A percentile compares a stretch with the other conserved stretches of the same genome.
These are phyloP conservation scores for Piprites chloris DNA, from an alignment of 2,113 vertebrate genomes.

Conservation along the genomic window DNA sequence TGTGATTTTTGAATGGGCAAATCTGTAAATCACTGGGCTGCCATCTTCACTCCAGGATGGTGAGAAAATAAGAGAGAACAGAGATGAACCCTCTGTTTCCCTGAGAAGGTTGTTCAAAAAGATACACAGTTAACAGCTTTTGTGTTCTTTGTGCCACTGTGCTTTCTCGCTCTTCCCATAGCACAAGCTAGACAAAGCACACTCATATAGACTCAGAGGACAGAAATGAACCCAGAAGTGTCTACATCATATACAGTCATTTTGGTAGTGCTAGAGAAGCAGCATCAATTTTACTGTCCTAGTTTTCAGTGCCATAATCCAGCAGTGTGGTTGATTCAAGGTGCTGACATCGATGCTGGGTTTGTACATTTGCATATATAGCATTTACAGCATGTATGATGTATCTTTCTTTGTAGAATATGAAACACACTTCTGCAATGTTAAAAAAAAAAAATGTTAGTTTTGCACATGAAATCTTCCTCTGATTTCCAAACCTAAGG, in stretches of 20 bases:
- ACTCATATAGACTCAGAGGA: background rate
- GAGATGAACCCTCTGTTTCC: background rate
- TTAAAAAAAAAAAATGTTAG: background rate
- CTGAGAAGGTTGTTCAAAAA: background rate
- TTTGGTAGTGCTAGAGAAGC: background rate
- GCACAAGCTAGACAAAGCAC: background rate
- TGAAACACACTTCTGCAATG: background rate
- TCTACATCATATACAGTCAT: background rate
- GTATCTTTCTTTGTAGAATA: background rate
- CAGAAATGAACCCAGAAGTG: background rate
- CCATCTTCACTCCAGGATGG: background rate
- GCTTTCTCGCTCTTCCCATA: background rate
- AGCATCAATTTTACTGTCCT: background rate
- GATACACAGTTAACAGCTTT: background rate
- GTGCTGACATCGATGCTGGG: background rate
- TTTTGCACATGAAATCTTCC: background rate
- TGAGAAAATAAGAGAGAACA: background rate
- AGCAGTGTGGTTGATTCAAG: background rate
- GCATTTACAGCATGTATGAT: background rate
- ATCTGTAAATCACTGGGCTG: background rate
- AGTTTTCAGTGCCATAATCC: background rate
- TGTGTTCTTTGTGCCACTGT: slow-evolving; percentile 6
- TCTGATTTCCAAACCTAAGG: background rate
- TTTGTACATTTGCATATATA: background rate
- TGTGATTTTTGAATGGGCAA: background rate